A percentile compares a stretch with the other conserved stretches of the same genome.
phyloP scores from a whole-genome alignment of 1,140 invertebrate species.

The Sitobion miscanthi region DNA sequence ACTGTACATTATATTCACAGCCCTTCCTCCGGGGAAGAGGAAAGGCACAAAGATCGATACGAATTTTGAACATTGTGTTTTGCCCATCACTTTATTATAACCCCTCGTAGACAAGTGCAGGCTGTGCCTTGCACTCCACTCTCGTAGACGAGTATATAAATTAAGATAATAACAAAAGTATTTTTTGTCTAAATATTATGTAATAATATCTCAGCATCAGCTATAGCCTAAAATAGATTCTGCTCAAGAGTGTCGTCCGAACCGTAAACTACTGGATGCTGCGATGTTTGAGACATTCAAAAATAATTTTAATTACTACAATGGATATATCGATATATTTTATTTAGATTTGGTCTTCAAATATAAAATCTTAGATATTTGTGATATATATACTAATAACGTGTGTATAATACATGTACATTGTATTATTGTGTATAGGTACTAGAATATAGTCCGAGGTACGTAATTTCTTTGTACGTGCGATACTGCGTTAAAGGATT shows the following conservation, averaged over 20 bases:
- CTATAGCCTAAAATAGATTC: no score
- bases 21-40: neutral
- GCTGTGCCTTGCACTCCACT: neutral
- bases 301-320: neutral
- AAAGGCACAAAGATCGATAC: slow-evolving; percentile 14
- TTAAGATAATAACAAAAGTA: neutral
- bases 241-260: neutral
- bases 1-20: neutral
- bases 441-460: neutral
- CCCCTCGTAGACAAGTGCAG: neutral
- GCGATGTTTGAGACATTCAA: neutral
- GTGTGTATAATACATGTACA: neutral
- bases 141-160: neutral
- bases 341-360: neutral
- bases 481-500: neutral
- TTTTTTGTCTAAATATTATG: neutral
- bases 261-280: no score
- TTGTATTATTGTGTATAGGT: neutral
- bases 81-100: neutral
- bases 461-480: no score
- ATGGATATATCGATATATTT: neutral
- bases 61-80: neutral
- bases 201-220: no score
- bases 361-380: neutral
- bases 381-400: neutral